Conservation (phyloP, 1,140 invertebrate species). For the Nomia melanderi region DNA sequence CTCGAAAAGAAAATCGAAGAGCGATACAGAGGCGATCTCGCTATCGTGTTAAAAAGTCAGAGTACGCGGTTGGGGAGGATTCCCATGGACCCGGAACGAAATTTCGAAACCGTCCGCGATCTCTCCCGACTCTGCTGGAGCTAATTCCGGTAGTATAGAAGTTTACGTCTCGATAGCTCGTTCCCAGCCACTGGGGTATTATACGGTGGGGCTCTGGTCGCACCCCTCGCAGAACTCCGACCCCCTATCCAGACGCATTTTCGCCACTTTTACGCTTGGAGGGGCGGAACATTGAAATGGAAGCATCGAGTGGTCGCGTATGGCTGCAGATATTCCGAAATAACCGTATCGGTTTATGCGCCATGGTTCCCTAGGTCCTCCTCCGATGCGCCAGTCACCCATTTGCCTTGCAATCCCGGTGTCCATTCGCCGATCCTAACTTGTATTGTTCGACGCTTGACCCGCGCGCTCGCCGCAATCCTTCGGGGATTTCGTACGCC, state of each 20-base stretch:
- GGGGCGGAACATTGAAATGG: slow-evolving; percentile 78
- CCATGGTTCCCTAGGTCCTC: slow-evolving; percentile 59
- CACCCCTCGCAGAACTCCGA: slow-evolving; percentile 42
- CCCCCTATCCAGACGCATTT: slow-evolving; percentile 64
- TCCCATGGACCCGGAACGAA: background rate
- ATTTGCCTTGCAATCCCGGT: slow-evolving; percentile 53
- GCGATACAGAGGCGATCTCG: background rate
- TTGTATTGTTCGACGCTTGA: background rate
- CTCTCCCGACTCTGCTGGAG: background rate
- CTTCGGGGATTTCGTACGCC: background rate
- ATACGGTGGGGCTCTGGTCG: slow-evolving; percentile 16
- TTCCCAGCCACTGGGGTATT: slow-evolving; percentile 32
- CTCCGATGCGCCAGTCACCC: slow-evolving; percentile 48
- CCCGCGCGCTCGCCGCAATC: background rate
- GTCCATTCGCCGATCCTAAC: slow-evolving; percentile 26
- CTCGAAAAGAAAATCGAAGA: background rate
- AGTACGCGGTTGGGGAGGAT: background rate
- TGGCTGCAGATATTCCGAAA: slow-evolving; percentile 73
- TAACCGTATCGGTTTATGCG: slow-evolving; percentile 75
- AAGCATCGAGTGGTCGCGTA: slow-evolving; percentile 72
- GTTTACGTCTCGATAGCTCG: slow-evolving; percentile 42
- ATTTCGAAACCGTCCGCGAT: slow-evolving; percentile 17
- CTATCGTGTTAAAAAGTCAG: background rate
- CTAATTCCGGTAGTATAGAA: slow-evolving; percentile 33
- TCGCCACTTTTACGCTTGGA: slow-evolving; percentile 77